Evolutionary conservation across 2,797 vertebrate species (phyloP), one percentile per base, ranked within the genome.

Genomic region (Calcarius lapponicus): DNA sequence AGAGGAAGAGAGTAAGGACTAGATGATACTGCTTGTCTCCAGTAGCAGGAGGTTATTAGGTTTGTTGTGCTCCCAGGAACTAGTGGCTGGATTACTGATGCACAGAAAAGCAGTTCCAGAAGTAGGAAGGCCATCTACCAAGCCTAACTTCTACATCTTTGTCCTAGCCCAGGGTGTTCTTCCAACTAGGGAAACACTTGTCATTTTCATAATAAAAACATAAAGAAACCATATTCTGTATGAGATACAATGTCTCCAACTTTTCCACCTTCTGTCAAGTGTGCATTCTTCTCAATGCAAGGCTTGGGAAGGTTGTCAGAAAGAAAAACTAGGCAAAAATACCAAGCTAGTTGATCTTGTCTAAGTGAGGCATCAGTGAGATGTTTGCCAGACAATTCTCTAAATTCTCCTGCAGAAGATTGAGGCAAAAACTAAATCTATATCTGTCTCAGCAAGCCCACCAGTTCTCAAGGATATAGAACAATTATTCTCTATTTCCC

Each of bases 221-320:
- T 57, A 40, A 70, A 54, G 31, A 42, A 34, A 51, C 5, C 2
- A 2, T 60, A 71, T 54, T 36, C 31, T 83, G 13, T 29, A 47
- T 0, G 11, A 65, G 32, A 24, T 54, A 18, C 1, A 60, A 21
- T 0, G 0, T 34, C 34, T 83, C 45, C 34, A 65, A 3, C 42
- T 69, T 88, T 47, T 40, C 57, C 51, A 3, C 34, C 21, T 0
- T 65, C 42, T 93, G 34, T 90, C 54, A n/a, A 83, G 24, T 34
- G 7, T 51, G 17, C 29, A 6, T 83, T 80, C 62, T 81, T 91
- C 32, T 65, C 57, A 74, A 4, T 64, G 26, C 11, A 4, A 79
- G 54, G 40, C 40, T 81, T 62, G 43, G 38, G 69, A 80, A 78
- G 14, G 8, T 58, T 80, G 16, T 80, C 34, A 36, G 45, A 45